Base-by-base conservation (phyloP, 2,888 invertebrate species). In the Scaptomyza caliginosa region DNA sequence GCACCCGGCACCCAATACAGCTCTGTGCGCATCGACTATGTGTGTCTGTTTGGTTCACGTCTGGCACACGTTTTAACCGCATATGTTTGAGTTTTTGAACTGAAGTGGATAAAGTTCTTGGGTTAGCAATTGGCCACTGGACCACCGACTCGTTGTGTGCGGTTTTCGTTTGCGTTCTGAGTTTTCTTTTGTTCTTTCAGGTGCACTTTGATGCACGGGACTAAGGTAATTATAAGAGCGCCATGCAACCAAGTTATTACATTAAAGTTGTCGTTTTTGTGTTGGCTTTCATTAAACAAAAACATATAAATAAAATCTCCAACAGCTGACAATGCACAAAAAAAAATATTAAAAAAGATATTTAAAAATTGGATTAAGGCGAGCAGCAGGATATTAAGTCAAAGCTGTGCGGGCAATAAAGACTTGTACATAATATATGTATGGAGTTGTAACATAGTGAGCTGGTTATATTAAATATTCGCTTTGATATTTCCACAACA, bases 401-500 rank as follows among this genome's bases (percentile, higher is more conserved):
- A 13, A 8, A 40, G 4, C 34, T 11, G 3, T 32, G 8, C 4
- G 52, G 32, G 1, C 17, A 64, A 49, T 45, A 38, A 48, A 49
- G 24, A 59, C 55, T 28, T 46, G 40, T 75, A 62, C 73, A 77
- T 79, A 75, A 78, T 69, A 69, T 32, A 57, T 42, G 21, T 2
- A 21, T 16, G 7, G 16, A 16, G 34, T 1, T 34, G 32, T 2
- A 2, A 3, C 6, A 6, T 63, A 74, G 74, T 77, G 75, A 68
- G 59, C 49, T 60, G 63, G 67, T 72, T 69, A 70, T 60, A 67
- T 63, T 11, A 58, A 23, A 55, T 59, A 49, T 52, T 62, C 73
- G 55, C 57, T 57, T 56, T 78, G 69, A 70, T 74, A 74, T 78
- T 78, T 81, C 52, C 66, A 63, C 62, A 75, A 60, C 80, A 72